Conservation (phyloP, 2,888 invertebrate genomes). For the Phanerotoma sp. region DNA sequence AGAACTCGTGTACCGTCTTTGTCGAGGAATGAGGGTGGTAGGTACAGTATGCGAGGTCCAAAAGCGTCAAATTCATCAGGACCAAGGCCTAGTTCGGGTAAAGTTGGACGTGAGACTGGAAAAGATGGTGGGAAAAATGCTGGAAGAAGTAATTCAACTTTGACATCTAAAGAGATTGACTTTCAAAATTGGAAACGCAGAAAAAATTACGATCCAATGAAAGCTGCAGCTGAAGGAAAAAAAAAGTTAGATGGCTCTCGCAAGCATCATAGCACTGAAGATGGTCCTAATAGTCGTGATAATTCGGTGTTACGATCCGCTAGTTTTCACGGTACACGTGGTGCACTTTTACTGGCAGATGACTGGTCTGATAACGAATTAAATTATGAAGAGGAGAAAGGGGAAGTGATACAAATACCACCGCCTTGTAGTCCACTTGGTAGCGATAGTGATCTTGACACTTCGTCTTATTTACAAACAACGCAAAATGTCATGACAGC, state of each 20-base stretch:
- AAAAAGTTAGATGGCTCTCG: slow-evolving; percentile 59
- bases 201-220: slow-evolving; percentile 94
- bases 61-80: slow-evolving; percentile 35
- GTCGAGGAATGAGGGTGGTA: slow-evolving; percentile 65
- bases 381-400: slow-evolving; percentile 32
- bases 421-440: slow-evolving; percentile 48
- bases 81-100: slow-evolving; percentile 41
- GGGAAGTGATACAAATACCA: slow-evolving; percentile 36
- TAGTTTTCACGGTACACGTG: slow-evolving; percentile 58
- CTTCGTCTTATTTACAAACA: slow-evolving; percentile 54
- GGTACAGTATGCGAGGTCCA: slow-evolving; percentile 66
- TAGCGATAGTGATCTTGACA: slow-evolving; percentile 56
- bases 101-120: slow-evolving; percentile 12
- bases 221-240: slow-evolving; percentile 86
- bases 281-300: slow-evolving; percentile 46
- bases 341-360: slow-evolving; percentile 44
- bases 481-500: slow-evolving; percentile 63
- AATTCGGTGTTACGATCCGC: slow-evolving; percentile 57
- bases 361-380: slow-evolving; percentile 50
- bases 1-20: slow-evolving; percentile 53
- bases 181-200: slow-evolving; percentile 95
- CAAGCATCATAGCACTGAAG: slow-evolving; percentile 47
- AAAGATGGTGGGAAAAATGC: slow-evolving; percentile 61
- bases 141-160: slow-evolving; percentile 69
- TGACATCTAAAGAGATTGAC: slow-evolving; percentile 77